phyloP scores from a whole-genome alignment of 2,888 invertebrate species.

The Listrodromus nycthemerus region DNA sequence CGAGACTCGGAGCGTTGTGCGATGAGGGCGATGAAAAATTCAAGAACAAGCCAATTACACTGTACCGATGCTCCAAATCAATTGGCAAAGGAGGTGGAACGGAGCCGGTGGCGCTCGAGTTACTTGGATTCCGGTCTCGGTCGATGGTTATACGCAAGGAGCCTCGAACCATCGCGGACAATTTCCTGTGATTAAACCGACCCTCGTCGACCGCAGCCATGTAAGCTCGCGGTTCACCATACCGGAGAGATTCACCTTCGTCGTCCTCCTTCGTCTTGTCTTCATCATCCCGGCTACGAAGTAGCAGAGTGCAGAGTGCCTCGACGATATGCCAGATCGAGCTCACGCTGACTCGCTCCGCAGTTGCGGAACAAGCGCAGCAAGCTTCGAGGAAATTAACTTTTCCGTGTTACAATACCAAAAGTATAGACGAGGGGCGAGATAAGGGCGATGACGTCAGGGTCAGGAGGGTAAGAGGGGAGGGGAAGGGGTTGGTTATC shows the following conservation, averaged over 20 bases:
- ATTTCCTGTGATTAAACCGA: slow-evolving; percentile 70
- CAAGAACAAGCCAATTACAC: slow-evolving; percentile 29
- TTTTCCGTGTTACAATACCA: slow-evolving; percentile 44
- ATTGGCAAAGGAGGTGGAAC: slow-evolving; percentile 7
- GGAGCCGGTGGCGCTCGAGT: not conserved
- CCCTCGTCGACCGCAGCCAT: slow-evolving; percentile 70
- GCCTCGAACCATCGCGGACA: slow-evolving; percentile 57
- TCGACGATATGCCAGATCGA: not conserved
- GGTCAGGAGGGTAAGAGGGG: too few relatives aligned
- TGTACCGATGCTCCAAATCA: slow-evolving; percentile 7
- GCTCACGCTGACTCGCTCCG: slow-evolving; percentile 12
- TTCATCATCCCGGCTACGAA: not conserved
- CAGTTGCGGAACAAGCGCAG: slow-evolving; percentile 47
- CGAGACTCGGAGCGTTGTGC: not conserved
- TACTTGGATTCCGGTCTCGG: slow-evolving; percentile 20
- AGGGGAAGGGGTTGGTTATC: too few relatives aligned
- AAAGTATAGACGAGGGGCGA: slow-evolving; percentile 31
- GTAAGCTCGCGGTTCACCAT: slow-evolving; percentile 72
- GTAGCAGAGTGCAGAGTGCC: not conserved
- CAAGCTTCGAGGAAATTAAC: slow-evolving; percentile 57
- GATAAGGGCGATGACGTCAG: not conserved
- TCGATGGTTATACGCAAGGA: slow-evolving; percentile 3
- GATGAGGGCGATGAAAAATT: slow-evolving; percentile 12
- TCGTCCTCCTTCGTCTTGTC: slow-evolving; percentile 4
- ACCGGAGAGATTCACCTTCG: slow-evolving; percentile 56